Evolutionary conservation across 2,797 vertebrate species (phyloP).

Genomic region (Danio tinwini): DNA sequence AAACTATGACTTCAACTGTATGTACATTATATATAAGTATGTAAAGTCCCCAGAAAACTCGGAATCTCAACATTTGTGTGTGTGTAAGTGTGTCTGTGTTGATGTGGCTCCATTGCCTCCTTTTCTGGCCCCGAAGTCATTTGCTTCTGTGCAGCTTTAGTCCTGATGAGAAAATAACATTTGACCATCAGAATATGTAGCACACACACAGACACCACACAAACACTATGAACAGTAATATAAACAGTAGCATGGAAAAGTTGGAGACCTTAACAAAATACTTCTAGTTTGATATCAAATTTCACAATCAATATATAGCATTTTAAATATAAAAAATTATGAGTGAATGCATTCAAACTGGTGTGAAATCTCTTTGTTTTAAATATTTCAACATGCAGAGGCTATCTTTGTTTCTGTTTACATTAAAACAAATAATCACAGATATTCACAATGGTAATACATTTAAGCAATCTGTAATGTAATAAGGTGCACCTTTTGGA

Average conservation of each 20-base stretch:
- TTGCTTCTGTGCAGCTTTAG: slow-evolving; percentile 81
- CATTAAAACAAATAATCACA: not conserved
- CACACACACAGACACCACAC: not conserved
- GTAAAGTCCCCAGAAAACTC: too few species aligned
- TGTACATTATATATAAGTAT: too few species aligned
- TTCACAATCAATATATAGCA: not conserved
- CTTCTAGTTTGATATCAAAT: not conserved
- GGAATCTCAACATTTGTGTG: too few species aligned
- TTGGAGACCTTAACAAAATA: not conserved
- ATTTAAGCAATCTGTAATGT: too few species aligned
- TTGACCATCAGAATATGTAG: not conserved
- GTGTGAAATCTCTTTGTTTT: not conserved
- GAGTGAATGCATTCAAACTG: not conserved
- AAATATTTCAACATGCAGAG: not conserved
- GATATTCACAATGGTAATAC: too few species aligned
- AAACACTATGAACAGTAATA: not conserved
- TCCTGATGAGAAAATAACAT: slow-evolving; percentile 74
- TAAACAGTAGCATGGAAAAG: not conserved
- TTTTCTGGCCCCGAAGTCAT: slow-evolving; percentile 79
- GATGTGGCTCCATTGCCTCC: slow-evolving; percentile 59
- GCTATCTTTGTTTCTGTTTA: not conserved
- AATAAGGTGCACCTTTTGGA: too few species aligned
- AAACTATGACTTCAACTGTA: too few species aligned
- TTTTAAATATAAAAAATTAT: not conserved
- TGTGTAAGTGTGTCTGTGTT: not conserved